Evolutionary conservation across 1,140 invertebrate species (phyloP).

Genomic region (Drosophila neocordata): DNA sequence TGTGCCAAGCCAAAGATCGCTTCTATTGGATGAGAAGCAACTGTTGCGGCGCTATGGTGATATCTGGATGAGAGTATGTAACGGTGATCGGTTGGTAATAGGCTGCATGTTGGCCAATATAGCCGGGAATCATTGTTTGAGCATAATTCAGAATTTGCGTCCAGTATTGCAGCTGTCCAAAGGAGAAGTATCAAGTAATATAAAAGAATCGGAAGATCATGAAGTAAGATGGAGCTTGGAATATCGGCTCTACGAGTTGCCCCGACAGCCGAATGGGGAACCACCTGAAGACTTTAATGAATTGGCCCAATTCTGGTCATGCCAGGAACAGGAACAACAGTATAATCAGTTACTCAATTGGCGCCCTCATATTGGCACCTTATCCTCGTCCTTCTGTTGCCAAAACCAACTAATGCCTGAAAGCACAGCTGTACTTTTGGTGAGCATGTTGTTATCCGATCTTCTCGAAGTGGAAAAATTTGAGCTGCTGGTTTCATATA

Average conservation of each 20-base stretch:
- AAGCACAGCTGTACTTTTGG: constrained; percentile 47
- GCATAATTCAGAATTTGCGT: constrained; percentile 32
- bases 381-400: neutral
- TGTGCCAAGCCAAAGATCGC: constrained; percentile 41
- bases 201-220: too few relatives aligned
- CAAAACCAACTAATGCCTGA: constrained; percentile 40
- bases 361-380: constrained; percentile 13
- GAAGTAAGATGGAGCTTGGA: constrained; percentile 13
- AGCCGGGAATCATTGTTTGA: constrained; percentile 27
- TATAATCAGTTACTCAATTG: constrained; percentile 33
- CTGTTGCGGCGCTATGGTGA: constrained; percentile 55
- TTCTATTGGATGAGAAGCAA: constrained; percentile 64
- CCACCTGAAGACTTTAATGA: constrained; percentile 55
- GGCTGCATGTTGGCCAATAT: constrained; percentile 51
- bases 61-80: constrained; percentile 60
- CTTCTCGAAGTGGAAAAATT: constrained; percentile 38
- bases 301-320: constrained; percentile 63
- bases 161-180: constrained; percentile 40
- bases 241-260: constrained; percentile 62
- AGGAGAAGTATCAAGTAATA: too few relatives aligned
- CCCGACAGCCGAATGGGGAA: constrained; percentile 35
- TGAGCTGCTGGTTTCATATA: constrained; percentile 43
- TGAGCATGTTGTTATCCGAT: constrained; percentile 44
- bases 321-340: constrained; percentile 44
- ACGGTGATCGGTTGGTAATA: constrained; percentile 37